Base-by-base conservation (phyloP, 37 sponge, comb jelly and placozoan genomes). In the Ephydatia muelleri region DNA sequence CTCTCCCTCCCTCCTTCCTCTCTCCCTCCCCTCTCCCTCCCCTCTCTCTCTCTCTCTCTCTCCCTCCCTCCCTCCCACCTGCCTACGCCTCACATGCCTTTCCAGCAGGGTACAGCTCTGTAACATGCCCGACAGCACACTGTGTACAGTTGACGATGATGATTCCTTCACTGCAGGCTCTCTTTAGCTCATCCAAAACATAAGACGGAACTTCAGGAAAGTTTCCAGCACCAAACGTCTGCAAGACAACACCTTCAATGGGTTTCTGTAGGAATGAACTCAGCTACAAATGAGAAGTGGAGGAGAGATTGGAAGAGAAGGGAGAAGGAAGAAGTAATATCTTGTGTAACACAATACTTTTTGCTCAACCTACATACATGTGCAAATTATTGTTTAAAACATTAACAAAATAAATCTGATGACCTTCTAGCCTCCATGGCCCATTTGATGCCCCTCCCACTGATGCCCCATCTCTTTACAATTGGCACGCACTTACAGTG, bases 171-270 rank as follows among this genome's bases (percentile, higher is more conserved):
- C 90, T 89, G 65, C 85, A 84, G 22, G 92, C 99, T 27, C 67
- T 78, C 77, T 82, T 81, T 31, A 99, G 76, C 76, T 86, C 97
- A 33, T 82, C 75, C 28, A 98, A 35, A 16, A 88, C 75, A 71
- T 85, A 71, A 14, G 79, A 47, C 5, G 73, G 48, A 27, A 14
- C 12, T 9, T 49, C 70, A 9, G 99, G 99, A 13, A 91, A 82
- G 49, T 99, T 99, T 28, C 99, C 99, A 83, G 88, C 84, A 16
- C 99, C 99, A 92, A 80, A 99, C 0, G 92, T 92, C 70, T 94
- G 92, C 73, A 96, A 77, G 12, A 99, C 88, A 28, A 93, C 95
- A 27, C 99, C 99, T 68, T 89, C 75, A 80, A 99, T 94, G 0
- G 99, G 99, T 6, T 95, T 94, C 82, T 87, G 91, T 21, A 99